Base-by-base conservation (phyloP, 2,113 vertebrate species). In the Tragelaphus buxtoni region DNA sequence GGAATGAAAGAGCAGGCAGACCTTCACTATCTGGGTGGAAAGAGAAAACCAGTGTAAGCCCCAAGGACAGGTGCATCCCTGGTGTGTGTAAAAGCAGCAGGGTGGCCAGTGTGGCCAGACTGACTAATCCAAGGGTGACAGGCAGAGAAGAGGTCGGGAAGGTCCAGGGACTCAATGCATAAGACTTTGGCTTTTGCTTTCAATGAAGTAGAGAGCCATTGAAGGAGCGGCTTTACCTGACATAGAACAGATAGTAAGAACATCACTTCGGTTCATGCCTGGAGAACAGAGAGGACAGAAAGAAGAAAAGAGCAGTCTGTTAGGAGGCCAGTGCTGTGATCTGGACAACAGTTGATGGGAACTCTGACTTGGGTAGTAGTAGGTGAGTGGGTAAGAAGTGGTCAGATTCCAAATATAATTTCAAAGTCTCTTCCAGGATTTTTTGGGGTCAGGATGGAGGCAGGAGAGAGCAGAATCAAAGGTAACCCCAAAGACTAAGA, bases 61-160 rank as follows among this genome's bases (percentile, higher is more conserved):
- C 49, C 69, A 35, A 22, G 53, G 60, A 24, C 12, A 45, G 45
- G 28, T 22, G 28, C 39, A 69, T 49, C 22, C 4, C 10, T 63
- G 22, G 20, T 16, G 7, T 49, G 45, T 53, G 9, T 56, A 24
- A 65, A 83, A 51, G 45, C 63, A 58, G 24, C 30, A 9, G 49
- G 53, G 35, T 51, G 22, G 32, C 18, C 79, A 32, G 18, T 14
- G 30, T 8, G 32, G 9, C 22, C 26, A 42, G 47, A 30, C 42
- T 9, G 8, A 61, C 24, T n/a, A 42, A 60, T 0, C 45, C 26
- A 1, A 42, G 12, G 0, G 20, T 8, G 22, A 80, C 7, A 5
- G 35, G 16, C 22, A 26, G 30, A 28, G 42, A 28, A 1, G 51
- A 79, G 5, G 14, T 92, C 51, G 35, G n/a, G 63, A 22, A 84